These are phyloP conservation scores for Orchesella flavescens DNA, from an alignment of 2,888 invertebrate genomes.

Conservation along the genomic window DNA sequence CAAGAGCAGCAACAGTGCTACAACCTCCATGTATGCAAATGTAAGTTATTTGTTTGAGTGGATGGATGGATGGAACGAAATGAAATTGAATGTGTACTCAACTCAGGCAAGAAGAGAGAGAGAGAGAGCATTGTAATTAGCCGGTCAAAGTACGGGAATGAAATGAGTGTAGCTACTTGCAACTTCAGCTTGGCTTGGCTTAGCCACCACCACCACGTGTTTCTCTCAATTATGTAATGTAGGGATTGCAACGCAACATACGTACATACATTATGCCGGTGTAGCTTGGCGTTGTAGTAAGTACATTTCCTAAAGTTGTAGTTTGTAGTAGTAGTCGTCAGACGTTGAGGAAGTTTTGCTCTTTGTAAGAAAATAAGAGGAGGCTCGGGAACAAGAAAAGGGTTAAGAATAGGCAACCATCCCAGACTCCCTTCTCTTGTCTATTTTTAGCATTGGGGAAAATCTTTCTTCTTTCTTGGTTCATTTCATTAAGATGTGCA, in stretches of 20 bases:
- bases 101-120: neutral
- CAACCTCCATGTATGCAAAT: too few species aligned
- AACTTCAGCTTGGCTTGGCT: too few species aligned
- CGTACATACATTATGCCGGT: too few species aligned
- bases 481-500: too few species aligned
- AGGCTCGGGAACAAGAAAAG: conserved; percentile 20
- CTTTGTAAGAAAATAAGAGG: too few species aligned
- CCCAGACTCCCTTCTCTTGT: conserved; percentile 48
- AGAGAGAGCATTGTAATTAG: conserved; percentile 61
- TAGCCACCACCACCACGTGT: conserved; percentile 63
- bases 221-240: conserved; percentile 43
- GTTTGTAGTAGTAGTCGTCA: too few species aligned
- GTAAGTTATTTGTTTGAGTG: too few species aligned
- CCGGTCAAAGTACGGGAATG: conserved; percentile 62
- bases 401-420: conserved; percentile 69
- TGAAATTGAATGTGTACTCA: neutral
- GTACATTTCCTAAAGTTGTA: too few species aligned
- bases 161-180: neutral
- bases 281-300: neutral
- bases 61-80: neutral
- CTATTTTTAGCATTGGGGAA: conserved; percentile 63
- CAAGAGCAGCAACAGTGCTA: too few species aligned
- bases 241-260: neutral
- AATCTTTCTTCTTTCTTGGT: too few species aligned
- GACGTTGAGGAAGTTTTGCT: too few species aligned